Conservation (phyloP, 53 echinoderm and acorn worm genomes). For the Antedon mediterranea region DNA sequence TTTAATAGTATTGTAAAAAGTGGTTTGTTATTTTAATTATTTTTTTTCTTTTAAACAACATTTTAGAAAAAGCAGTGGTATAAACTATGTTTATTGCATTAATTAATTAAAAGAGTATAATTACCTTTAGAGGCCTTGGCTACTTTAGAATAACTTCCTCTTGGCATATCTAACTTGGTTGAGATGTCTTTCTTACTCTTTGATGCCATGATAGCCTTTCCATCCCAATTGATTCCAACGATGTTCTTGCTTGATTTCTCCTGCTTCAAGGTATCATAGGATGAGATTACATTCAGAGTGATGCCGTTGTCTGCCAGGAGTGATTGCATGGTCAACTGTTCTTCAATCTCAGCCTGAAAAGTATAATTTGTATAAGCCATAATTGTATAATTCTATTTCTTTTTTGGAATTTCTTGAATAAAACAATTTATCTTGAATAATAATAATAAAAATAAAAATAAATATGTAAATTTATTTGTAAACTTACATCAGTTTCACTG, state of each 20-base stretch:
- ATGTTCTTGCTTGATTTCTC: slow-evolving; percentile 41
- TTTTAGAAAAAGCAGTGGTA: too few relatives aligned
- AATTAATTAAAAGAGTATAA: not conserved
- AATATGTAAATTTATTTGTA: not conserved
- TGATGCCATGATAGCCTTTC: slow-evolving; percentile 41
- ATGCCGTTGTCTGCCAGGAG: slow-evolving; percentile 39
- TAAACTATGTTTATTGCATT: too few relatives aligned
- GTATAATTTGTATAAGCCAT: not conserved
- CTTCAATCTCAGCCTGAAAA: not conserved
- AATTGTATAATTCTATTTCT: too few relatives aligned
- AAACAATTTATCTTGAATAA: too few relatives aligned
- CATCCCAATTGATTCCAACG: slow-evolving; percentile 57
- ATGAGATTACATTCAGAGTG: slow-evolving; percentile 73
- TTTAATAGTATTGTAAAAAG: too few relatives aligned
- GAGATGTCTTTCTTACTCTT: slow-evolving; percentile 33
- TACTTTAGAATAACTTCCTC: slow-evolving; percentile 74
- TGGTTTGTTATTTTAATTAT: too few relatives aligned
- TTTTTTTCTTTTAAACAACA: too few relatives aligned
- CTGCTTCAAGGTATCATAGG: slow-evolving; percentile 49
- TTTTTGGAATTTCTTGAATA: too few relatives aligned
- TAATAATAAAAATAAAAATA: not conserved
- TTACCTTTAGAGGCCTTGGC: slow-evolving; percentile 77
- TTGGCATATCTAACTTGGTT: slow-evolving; percentile 31
- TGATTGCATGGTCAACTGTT: slow-evolving; percentile 13
- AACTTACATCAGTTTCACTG: slow-evolving; percentile 56